These are phyloP conservation scores for Nesometra sesokonis DNA, from an alignment of 35 echinoderm and acorn worm species.

Conservation along the genomic window DNA sequence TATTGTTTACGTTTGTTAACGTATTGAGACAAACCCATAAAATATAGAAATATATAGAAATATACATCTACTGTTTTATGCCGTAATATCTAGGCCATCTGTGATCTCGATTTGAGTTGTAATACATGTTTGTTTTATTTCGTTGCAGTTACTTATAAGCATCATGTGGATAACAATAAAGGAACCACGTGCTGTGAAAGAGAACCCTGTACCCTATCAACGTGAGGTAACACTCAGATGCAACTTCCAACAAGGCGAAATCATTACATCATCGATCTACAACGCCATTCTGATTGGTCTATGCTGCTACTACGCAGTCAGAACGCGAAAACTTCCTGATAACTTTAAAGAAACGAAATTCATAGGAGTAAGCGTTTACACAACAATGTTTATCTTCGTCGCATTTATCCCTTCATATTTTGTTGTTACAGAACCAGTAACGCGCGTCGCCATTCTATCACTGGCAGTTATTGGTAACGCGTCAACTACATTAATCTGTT, in stretches of 20 bases:
- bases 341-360: conserved; percentile 45
- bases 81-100: no score
- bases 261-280: conserved; percentile 32
- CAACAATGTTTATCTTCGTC: conserved; percentile 23
- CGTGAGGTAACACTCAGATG: background rate
- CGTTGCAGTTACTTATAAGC: background rate
- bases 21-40: no score
- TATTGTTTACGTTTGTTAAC: no score
- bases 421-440: background rate
- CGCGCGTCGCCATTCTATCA: conserved; percentile 18
- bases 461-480: conserved; percentile 28
- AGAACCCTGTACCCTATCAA: background rate
- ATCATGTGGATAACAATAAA: background rate
- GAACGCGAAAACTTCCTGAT: conserved; percentile 32
- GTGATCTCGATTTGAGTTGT: no score
- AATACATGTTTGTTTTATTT: background rate
- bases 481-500: conserved; percentile 26
- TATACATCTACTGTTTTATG: no score
- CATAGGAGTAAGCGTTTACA: conserved; percentile 39
- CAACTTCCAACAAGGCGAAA: background rate
- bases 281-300: conserved; percentile 26
- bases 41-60: no score
- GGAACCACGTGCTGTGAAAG: background rate
- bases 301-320: conserved; percentile 37
- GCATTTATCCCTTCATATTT: conserved; percentile 29